Evolutionary conservation across 2,113 vertebrate species (phyloP).

Genomic region (Sylvilagus bachmani): DNA sequence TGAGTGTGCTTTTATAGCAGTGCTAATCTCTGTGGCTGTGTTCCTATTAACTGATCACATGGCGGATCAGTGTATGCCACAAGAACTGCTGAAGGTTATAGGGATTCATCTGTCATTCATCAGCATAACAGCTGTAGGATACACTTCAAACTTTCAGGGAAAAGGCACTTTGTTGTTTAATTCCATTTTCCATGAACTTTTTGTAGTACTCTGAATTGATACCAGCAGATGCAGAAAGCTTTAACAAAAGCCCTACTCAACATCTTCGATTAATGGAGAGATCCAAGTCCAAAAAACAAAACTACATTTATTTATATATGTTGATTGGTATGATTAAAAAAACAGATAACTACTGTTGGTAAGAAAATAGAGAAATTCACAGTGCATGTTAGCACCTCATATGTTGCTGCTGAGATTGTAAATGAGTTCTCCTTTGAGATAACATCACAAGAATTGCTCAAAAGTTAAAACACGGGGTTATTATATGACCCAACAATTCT

Average conservation of each 20-base stretch:
- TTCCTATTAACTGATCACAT: not conserved
- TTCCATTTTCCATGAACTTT: too few relatives aligned
- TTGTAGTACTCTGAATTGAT: not conserved
- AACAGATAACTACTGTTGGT: not conserved
- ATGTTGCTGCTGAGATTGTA: not conserved
- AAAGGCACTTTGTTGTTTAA: too few relatives aligned
- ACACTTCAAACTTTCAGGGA: too few relatives aligned
- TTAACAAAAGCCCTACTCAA: not conserved
- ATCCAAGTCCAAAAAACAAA: not conserved
- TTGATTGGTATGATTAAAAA: not conserved
- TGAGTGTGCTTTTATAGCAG: not conserved
- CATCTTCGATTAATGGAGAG: not conserved
- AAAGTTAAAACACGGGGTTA: not conserved
- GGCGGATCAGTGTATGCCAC: not conserved
- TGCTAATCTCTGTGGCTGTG: accelerated
- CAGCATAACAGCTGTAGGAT: not conserved
- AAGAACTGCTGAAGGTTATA: not conserved
- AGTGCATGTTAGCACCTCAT: not conserved
- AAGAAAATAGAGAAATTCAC: not conserved
- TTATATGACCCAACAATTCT: not conserved
- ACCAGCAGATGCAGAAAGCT: not conserved
- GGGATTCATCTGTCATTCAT: not conserved
- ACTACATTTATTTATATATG: not conserved
- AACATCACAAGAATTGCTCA: not conserved
- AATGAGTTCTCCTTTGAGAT: not conserved